These are phyloP conservation scores for Suricata suricatta DNA, from an alignment of 2,113 vertebrate genomes.

Conservation along the genomic window DNA sequence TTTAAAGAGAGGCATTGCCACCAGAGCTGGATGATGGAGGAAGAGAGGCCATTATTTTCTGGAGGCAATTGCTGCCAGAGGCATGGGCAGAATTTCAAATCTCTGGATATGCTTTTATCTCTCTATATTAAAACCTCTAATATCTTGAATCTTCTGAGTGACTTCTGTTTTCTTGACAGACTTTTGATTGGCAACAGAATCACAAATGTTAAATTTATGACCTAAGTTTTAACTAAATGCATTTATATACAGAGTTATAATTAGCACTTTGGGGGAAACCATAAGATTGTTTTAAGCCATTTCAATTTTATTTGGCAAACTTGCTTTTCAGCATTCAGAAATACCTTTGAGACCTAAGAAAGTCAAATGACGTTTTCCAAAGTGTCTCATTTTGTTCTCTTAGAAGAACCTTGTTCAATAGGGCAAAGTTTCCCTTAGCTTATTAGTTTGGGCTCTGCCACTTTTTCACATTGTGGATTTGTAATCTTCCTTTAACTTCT, in stretches of 20 bases:
- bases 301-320: not conserved
- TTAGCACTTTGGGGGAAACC: not conserved
- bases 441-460: not conserved
- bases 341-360: not conserved
- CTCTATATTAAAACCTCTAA: not conserved
- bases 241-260: not conserved
- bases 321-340: not conserved
- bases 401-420: not conserved
- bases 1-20: not conserved
- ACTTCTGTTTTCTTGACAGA: not conserved
- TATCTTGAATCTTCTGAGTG: not conserved
- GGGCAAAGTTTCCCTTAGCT: not conserved
- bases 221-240: not conserved
- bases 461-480: not conserved
- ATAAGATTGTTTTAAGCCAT: not conserved
- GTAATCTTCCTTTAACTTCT: not conserved
- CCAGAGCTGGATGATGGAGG: not conserved
- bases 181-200: not conserved
- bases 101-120: not conserved
- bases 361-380: not conserved
- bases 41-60: not conserved
- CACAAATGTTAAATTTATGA: not conserved
- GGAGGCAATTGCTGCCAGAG: not conserved
- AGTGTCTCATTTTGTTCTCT: not conserved
- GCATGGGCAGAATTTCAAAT: not conserved